phyloP scores from a whole-genome alignment of 2,797 vertebrate genomes.

The Galagoides demidoff region DNA sequence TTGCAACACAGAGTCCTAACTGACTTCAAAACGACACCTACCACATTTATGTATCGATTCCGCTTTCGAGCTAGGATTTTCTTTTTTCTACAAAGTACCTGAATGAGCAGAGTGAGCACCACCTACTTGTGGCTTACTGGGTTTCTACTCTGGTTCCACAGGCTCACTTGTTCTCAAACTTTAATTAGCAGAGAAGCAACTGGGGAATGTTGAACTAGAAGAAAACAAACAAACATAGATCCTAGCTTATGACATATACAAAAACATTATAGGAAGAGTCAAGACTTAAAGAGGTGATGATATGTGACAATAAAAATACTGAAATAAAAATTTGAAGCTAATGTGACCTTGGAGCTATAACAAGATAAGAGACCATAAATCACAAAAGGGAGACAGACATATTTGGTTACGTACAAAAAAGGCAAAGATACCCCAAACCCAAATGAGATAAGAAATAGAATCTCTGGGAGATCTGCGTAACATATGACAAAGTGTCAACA shows the following conservation, averaged over 20 bases:
- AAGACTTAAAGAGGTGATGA: neutral
- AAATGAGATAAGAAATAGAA: constrained; percentile 11
- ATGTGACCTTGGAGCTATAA: neutral
- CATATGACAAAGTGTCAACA: neutral
- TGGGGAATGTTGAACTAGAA: neutral
- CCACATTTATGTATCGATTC: neutral
- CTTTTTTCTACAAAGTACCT: neutral
- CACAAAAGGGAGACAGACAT: neutral
- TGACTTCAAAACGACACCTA: neutral
- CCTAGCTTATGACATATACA: neutral
- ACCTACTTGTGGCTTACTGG: neutral
- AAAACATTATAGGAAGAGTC: neutral
- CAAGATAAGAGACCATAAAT: neutral
- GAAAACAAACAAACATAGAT: neutral
- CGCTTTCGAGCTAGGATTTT: neutral
- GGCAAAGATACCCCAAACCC: neutral
- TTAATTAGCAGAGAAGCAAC: neutral
- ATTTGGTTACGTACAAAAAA: neutral
- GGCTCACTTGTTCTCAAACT: neutral
- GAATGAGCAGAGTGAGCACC: neutral
- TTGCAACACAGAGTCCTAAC: neutral
- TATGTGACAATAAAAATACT: neutral
- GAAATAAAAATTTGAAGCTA: constrained; percentile 2
- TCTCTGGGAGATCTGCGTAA: neutral
- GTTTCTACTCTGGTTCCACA: neutral